Percentiles rank a stretch among this genome's conserved stretches.
Evolutionary conservation across 2,113 vertebrate species (phyloP).

Genomic region (Synchiropus splendidus): DNA sequence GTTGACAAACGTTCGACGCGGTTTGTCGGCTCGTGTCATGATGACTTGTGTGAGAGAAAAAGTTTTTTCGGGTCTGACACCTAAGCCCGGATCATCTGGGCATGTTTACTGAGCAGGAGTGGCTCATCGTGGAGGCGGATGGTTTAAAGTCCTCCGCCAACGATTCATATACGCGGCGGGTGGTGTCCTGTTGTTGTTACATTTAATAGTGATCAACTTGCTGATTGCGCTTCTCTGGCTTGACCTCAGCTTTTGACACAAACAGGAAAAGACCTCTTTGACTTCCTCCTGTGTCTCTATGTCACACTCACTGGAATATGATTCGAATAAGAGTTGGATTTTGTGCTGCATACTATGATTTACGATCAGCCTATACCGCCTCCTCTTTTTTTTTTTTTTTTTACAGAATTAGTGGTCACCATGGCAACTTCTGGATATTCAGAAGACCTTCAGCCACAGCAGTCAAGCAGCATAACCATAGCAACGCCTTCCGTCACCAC

Average conservation of each 20-base stretch:
- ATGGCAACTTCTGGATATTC: slow-evolving; percentile 85
- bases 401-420: slow-evolving; percentile 48
- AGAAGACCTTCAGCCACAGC: slow-evolving; percentile 77
- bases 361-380: too few relatives aligned
- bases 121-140: slow-evolving; percentile 20
- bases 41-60: slow-evolving; percentile 9
- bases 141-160: slow-evolving; percentile 8
- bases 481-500: slow-evolving; percentile 53
- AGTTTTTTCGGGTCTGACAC: slow-evolving; percentile 42
- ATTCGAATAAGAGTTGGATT: too few relatives aligned
- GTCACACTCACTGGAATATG: slow-evolving; percentile 7
- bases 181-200: too few relatives aligned
- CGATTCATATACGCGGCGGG: too few relatives aligned
- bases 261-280: slow-evolving; percentile 35
- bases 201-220: background rate
- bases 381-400: slow-evolving; percentile 19
- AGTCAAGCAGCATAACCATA: slow-evolving; percentile 63
- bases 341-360: too few relatives aligned
- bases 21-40: too few relatives aligned
- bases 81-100: slow-evolving; percentile 27
- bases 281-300: slow-evolving; percentile 41
- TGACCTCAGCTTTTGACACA: background rate
- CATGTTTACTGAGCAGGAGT: slow-evolving; percentile 29
- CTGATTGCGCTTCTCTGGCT: background rate
- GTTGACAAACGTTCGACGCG: too few relatives aligned